Base-by-base conservation (phyloP, 2,113 vertebrate species). In the Sylvietta virens region DNA sequence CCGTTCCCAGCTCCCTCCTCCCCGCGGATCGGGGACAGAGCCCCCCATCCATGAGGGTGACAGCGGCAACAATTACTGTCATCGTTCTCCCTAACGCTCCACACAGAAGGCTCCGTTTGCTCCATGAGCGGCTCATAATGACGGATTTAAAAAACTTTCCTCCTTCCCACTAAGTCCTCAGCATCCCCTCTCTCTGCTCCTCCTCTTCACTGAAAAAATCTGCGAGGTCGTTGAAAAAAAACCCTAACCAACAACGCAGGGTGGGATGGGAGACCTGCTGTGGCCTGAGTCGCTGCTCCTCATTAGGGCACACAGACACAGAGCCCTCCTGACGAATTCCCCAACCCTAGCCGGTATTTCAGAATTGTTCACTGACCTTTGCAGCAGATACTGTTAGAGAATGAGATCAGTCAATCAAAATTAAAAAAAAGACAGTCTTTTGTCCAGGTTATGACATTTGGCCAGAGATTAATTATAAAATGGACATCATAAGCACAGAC, bases 331-430 rank as follows among this genome's bases (percentile, higher is more conserved):
- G 31, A 45, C 0, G 11, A 60, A 20, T 8, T 73, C 58, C 39
- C 24, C 47, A n/a, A 14, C 28, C 42, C 56, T 11, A 27, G 60
- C 27, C 69, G 54, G 23, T 73, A 61, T 8, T 60, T 81, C 53
- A 4, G 35, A 74, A 83, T 60, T 66, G 42, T 65, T 86, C 58
- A 14, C 90, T 93, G 91, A 83, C 69, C 40, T 88, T 88, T 82
- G 37, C 50, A 16, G 64, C 24, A 91, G 87, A 71, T 95, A 95
- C 7, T 66, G 82, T 92, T 79, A 70, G 78, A 77, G 82, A 85
- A 66, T 91, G 71, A 85, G 73, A 90, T 69, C 54, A 45, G 62
- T 81, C 77, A 77, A 74, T 90, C 53, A 94, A 80, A 50, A 53
- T 4, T 3, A 30, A 3, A 76, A 57, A 51, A 42, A 57, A 4